A percentile compares a stretch with the other conserved stretches of the same genome.
Conservation (phyloP, 2,888 invertebrate species). For the Aporophyla nigra region DNA sequence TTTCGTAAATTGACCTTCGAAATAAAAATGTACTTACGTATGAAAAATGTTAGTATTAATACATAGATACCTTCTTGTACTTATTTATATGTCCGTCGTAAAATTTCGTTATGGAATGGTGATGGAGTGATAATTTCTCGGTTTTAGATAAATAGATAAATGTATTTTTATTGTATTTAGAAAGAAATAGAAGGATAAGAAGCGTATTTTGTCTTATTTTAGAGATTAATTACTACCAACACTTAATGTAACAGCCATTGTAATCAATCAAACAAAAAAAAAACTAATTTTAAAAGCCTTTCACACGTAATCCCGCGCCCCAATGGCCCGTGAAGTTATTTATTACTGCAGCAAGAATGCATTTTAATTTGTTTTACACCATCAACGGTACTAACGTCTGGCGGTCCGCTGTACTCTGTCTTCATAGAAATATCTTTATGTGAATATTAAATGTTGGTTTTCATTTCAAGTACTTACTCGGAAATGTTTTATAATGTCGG, state of each 20-base stretch:
- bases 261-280: slow-evolving; percentile 24
- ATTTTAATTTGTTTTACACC: slow-evolving; percentile 79
- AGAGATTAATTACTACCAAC: not conserved
- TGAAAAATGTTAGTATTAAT: too few relatives aligned
- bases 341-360: slow-evolving; percentile 77
- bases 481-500: slow-evolving; percentile 17
- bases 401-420: slow-evolving; percentile 60
- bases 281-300: slow-evolving; percentile 45
- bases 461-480: slow-evolving; percentile 29
- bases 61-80: too few relatives aligned
- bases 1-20: not conserved
- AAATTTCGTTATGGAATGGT: not conserved
- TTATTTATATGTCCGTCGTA: too few relatives aligned
- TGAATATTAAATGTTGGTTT: slow-evolving; percentile 41
- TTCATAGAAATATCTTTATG: slow-evolving; percentile 64
- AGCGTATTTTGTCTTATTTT: not conserved
- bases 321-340: slow-evolving; percentile 71
- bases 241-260: not conserved
- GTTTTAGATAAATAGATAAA: not conserved
- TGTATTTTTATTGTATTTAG: too few relatives aligned
- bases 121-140: not conserved
- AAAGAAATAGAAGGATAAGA: not conserved
- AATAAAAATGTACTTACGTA: not conserved
- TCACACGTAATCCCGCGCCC: slow-evolving; percentile 45
- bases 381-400: slow-evolving; percentile 75